Conservation (phyloP, 2,797 vertebrate genomes). For the Coendou prehensilis region DNA sequence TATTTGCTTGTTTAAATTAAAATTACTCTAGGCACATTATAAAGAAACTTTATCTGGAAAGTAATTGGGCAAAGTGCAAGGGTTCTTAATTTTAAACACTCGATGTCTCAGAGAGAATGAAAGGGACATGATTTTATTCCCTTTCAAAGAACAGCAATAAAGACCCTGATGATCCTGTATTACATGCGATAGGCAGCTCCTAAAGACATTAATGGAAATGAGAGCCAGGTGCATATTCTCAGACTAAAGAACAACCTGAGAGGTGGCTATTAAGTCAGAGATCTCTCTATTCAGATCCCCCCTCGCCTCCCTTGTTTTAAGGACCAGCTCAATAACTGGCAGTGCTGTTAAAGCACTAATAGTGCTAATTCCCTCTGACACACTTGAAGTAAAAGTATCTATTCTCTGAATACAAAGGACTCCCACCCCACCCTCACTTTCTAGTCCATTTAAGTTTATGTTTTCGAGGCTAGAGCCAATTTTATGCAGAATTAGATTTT, state of each 20-base stretch:
- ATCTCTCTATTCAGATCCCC: slow-evolving; percentile 78
- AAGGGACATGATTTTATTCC: slow-evolving; percentile 79
- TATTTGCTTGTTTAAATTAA: slow-evolving; percentile 77
- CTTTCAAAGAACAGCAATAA: slow-evolving; percentile 80
- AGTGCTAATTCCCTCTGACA: slow-evolving; percentile 79
- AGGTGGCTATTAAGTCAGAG: slow-evolving; percentile 81
- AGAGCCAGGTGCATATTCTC: slow-evolving; percentile 81
- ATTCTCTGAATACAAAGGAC: slow-evolving; percentile 81
- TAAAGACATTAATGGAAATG: slow-evolving; percentile 82
- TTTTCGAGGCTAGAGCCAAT: slow-evolving; percentile 65
- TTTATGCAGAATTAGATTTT: slow-evolving; percentile 73
- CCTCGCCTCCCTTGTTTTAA: slow-evolving; percentile 76
- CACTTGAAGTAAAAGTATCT: slow-evolving; percentile 81
- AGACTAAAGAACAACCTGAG: slow-evolving; percentile 82
- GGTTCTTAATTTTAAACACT: slow-evolving; percentile 77
- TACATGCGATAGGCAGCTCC: slow-evolving; percentile 54
- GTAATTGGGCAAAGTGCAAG: slow-evolving; percentile 75
- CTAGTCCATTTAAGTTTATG: slow-evolving; percentile 68
- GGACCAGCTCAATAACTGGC: slow-evolving; percentile 73
- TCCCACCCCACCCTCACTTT: slow-evolving; percentile 19
- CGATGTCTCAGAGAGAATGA: slow-evolving; percentile 74
- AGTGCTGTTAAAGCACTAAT: slow-evolving; percentile 75
- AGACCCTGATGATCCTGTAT: slow-evolving; percentile 75
- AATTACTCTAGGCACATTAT: slow-evolving; percentile 73
- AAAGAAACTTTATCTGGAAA: slow-evolving; percentile 79